A percentile compares a stretch with the other conserved stretches of the same genome.
Conservation (phyloP, 2,888 invertebrate genomes). For the Calameuta idolon region DNA sequence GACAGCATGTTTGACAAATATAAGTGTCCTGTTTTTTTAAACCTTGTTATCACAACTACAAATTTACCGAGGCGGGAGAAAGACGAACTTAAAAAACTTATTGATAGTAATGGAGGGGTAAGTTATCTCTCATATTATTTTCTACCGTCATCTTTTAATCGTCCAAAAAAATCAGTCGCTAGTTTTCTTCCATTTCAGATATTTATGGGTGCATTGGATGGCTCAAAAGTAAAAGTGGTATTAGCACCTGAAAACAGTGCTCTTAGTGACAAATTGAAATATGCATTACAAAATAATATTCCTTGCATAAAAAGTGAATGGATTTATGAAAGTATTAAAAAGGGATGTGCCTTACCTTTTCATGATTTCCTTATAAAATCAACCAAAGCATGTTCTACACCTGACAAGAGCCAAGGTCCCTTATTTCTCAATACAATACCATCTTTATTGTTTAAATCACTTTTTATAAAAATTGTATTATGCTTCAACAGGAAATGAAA, state of each 20-base stretch:
- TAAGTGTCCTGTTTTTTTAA: conserved; percentile 80
- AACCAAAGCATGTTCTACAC: conserved; percentile 78
- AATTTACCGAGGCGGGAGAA: conserved; percentile 77
- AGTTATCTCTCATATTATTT: conserved; percentile 23
- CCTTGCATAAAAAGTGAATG: conserved; percentile 82
- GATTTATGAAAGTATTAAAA: conserved; percentile 82
- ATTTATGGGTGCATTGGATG: conserved; percentile 70
- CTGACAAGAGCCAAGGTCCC: conserved; percentile 69
- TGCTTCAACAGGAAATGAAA: conserved; percentile 37
- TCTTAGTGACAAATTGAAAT: conserved; percentile 78
- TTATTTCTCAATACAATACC: conserved; percentile 27
- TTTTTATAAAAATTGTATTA: not conserved
- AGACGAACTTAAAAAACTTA: conserved; percentile 73
- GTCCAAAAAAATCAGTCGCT: not conserved
- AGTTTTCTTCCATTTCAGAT: conserved; percentile 54
- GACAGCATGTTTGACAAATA: conserved; percentile 74
- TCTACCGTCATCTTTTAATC: conserved; percentile 4
- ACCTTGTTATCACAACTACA: conserved; percentile 82
- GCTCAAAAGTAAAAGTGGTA: conserved; percentile 70
- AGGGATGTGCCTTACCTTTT: conserved; percentile 77
- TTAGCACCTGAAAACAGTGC: conserved; percentile 64
- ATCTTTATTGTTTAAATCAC: conserved; percentile 31
- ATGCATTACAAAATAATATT: conserved; percentile 71
- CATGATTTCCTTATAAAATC: conserved; percentile 71
- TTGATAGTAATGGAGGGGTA: conserved; percentile 80